Percentiles rank a stretch among this genome's conserved stretches.
These are phyloP conservation scores for Trichacis sp. DNA, from an alignment of 2,888 invertebrate genomes.

Conservation along the genomic window DNA sequence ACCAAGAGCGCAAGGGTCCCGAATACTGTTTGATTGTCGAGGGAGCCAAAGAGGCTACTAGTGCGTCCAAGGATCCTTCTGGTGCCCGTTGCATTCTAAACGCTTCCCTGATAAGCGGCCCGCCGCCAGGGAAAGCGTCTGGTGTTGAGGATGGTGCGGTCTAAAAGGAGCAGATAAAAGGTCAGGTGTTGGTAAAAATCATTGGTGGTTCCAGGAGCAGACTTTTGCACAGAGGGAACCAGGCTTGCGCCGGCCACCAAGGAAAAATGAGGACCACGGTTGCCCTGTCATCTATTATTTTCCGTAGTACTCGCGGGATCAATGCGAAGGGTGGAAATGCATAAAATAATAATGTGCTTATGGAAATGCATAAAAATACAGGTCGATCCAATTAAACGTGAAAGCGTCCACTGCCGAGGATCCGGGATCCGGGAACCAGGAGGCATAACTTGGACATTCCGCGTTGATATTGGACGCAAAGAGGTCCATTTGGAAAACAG, in stretches of 20 bases:
- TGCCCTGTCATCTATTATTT: too few species aligned
- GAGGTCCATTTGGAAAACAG: conserved; percentile 40
- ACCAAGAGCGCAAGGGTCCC: conserved; percentile 24
- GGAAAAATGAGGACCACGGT: conserved; percentile 49
- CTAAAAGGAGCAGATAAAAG: conserved; percentile 29
- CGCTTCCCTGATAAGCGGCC: conserved; percentile 11
- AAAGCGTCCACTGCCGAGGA: conserved; percentile 49
- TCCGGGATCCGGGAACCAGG: conserved; percentile 48
- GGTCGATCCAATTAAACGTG: conserved; percentile 33
- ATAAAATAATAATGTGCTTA: too few species aligned
- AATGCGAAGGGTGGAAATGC: conserved; percentile 47
- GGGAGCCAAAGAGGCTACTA: conserved; percentile 33
- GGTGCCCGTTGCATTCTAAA: conserved; percentile 7
- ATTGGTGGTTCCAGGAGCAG: conserved; percentile 10
- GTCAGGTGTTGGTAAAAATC: conserved; percentile 25
- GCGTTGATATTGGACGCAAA: conserved; percentile 48
- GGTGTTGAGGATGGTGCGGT: conserved; percentile 7
- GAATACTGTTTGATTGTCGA: conserved; percentile 37
- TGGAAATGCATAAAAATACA: conserved; percentile 47
- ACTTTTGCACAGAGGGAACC: conserved; percentile 47
- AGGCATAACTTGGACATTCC: conserved; percentile 47
- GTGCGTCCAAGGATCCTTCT: conserved; percentile 12
- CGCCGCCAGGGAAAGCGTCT: conserved; percentile 8
- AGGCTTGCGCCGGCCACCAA: conserved; percentile 46
- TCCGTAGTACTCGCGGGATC: conserved; percentile 42